These are phyloP conservation scores for Drosophila stalkeri DNA, from an alignment of 2,888 invertebrate species.

Conservation along the genomic window DNA sequence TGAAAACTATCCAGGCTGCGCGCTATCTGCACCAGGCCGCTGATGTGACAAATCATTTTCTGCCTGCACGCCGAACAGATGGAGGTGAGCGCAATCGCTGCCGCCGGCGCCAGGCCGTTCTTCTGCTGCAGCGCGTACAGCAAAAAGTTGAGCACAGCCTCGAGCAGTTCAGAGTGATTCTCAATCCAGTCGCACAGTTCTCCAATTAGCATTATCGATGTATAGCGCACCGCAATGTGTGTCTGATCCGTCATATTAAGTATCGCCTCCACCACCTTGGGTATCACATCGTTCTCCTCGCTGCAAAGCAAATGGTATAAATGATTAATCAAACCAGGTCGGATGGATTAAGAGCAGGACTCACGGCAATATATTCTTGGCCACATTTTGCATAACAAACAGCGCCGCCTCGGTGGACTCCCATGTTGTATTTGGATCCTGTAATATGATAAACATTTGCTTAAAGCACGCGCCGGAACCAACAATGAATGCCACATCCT, in stretches of 20 bases:
- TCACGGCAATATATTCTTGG: constrained; percentile 97
- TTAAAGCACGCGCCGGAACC: constrained; percentile 96
- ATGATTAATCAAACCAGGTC: not conserved
- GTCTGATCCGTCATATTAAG: constrained; percentile 92
- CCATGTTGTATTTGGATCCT: constrained; percentile 92
- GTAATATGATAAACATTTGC: constrained; percentile 94
- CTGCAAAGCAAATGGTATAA: constrained; percentile 86
- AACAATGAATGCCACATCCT: constrained; percentile 98
- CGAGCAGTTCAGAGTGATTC: constrained; percentile 92
- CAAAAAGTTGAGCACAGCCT: constrained; percentile 93
- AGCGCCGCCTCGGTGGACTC: constrained; percentile 97
- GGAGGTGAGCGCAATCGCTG: constrained; percentile 93
- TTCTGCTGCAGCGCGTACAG: constrained; percentile 90
- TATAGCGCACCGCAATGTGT: constrained; percentile 95
- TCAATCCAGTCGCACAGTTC: constrained; percentile 98
- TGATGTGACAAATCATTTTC: constrained; percentile 91
- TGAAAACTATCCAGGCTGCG: constrained; percentile 90
- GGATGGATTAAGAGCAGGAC: constrained; percentile 77
- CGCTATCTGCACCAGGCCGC: constrained; percentile 90
- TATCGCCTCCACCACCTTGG: constrained; percentile 96
- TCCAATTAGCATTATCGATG: constrained; percentile 94
- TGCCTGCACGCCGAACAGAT: constrained; percentile 93
- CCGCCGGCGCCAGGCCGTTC: constrained; percentile 90
- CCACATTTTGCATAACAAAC: constrained; percentile 97
- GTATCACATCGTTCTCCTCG: constrained; percentile 95